These are phyloP conservation scores for Pinctada fucata DNA, from an alignment of 2,888 invertebrate species.

Conservation along the genomic window DNA sequence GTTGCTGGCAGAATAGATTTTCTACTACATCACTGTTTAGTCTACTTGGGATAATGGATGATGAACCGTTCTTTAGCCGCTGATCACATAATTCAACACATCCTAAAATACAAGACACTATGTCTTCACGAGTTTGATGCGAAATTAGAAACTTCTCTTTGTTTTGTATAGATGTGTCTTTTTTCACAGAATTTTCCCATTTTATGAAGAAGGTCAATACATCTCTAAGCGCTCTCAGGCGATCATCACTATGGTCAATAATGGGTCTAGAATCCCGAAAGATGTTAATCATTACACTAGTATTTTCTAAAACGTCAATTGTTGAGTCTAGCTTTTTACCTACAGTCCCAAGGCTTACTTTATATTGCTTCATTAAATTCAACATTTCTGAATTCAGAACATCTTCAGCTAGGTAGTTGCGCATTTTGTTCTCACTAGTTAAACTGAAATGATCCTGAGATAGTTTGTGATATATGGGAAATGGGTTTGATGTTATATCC, in stretches of 20 bases:
- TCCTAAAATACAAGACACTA: constrained; percentile 35
- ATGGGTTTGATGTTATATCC: constrained; percentile 36
- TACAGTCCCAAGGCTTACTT: constrained; percentile 25
- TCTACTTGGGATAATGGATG: constrained; percentile 28
- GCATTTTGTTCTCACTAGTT: constrained; percentile 40
- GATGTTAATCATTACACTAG: constrained; percentile 28
- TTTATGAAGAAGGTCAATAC: constrained; percentile 29
- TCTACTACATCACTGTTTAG: constrained; percentile 38
- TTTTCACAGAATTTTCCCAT: constrained; percentile 30
- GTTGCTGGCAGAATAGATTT: constrained; percentile 41
- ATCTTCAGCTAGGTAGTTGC: constrained; percentile 46
- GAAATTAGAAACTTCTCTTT: constrained; percentile 37
- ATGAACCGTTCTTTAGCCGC: constrained; percentile 7
- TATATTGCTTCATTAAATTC: constrained; percentile 41
- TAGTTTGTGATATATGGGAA: constrained; percentile 37
- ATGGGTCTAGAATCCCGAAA: constrained; percentile 36
- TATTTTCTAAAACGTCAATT: constrained; percentile 34
- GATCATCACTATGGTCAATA: constrained; percentile 26
- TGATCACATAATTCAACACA: constrained; percentile 35
- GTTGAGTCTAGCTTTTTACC: constrained; percentile 28
- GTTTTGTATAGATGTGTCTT: not conserved
- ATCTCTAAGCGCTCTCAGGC: constrained; percentile 22
- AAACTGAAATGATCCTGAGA: constrained; percentile 38
- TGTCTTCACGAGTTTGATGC: constrained; percentile 37
- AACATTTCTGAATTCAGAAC: constrained; percentile 44